Base-by-base conservation (phyloP, 2,797 vertebrate species). In the Cryptoprocta ferox region DNA sequence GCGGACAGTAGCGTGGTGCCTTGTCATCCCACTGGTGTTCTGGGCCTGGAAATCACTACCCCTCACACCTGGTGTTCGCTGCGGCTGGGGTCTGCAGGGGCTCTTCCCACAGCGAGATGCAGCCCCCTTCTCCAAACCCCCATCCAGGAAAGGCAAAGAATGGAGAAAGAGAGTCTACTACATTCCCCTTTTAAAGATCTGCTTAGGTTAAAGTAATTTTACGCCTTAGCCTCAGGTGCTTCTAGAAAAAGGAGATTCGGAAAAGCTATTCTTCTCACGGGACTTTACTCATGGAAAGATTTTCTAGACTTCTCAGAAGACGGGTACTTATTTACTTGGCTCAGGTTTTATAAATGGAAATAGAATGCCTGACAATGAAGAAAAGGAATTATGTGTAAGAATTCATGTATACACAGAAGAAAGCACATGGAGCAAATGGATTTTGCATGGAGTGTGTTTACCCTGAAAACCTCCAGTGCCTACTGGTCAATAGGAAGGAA, bases 11-110 rank as follows among this genome's bases (percentile, higher is more conserved):
- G 5, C 0, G 30, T n/a, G 61, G 0, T 12, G 39, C 14, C 0
- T 5, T 14, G 4, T 9, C 32, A 7, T 8, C 0, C 1, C 5
- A 39, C 79, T 76, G 76, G 61, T 8, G 1, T 13, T 75, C 71
- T 18, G 1, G n/a, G 1, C 12, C 15, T 24, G 50, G 50, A n/a
- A n/a, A 37, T 18, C 10, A 71, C 18, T 7, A 73, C 0, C 0
- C n/a, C 50, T 37, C 56, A 21, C 21, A 30, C 3, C 0, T 35
- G 2, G 37, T 0, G 1, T 21, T 53, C 1, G 0, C 15, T 48
- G 2, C 39, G 14, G 3, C 30, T 75, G 28, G 39, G 4, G 39
- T 16, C 71, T 5, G 15, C 4, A 14, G 35, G 28, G 26, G 48
- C 7, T 73, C 13, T 16, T 42, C 26, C 39, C 2, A 1, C 24